Conservation (phyloP, 2,113 vertebrate genomes). For the Lichenostomus cassidix region DNA sequence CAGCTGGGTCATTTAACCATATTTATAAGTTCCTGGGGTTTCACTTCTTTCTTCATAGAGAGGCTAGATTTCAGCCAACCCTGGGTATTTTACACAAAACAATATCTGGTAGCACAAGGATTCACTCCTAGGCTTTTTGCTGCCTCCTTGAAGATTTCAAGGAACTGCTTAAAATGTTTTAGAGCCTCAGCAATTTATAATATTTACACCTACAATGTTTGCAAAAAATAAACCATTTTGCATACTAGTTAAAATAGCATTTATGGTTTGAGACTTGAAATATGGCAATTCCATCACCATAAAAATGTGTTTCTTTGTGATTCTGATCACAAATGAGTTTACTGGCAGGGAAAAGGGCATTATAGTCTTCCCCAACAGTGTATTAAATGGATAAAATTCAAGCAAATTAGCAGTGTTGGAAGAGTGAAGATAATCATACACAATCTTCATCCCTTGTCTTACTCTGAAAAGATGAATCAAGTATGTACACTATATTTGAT, state of each 20-base stretch:
- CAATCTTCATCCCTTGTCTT: background rate
- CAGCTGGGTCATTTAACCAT: background rate
- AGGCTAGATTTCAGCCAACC: background rate
- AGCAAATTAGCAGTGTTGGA: background rate
- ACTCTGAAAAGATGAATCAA: background rate
- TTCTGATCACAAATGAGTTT: background rate
- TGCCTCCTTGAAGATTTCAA: background rate
- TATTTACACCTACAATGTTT: background rate
- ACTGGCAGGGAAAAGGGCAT: background rate
- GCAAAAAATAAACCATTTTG: background rate
- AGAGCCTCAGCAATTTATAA: background rate
- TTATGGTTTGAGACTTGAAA: background rate
- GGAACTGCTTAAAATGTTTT: background rate
- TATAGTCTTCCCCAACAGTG: background rate
- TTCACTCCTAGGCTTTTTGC: background rate
- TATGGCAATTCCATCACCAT: background rate
- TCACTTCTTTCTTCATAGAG: background rate
- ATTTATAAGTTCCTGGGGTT: slow-evolving; percentile 10
- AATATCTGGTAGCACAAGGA: background rate
- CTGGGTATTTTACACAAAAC: background rate
- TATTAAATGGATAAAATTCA: background rate
- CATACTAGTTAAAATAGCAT: background rate
- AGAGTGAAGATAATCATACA: background rate
- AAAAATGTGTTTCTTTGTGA: background rate
- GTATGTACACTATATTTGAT: background rate